Evolutionary conservation across 1,140 invertebrate species (phyloP).

Genomic region (Metaphire vulgaris): DNA sequence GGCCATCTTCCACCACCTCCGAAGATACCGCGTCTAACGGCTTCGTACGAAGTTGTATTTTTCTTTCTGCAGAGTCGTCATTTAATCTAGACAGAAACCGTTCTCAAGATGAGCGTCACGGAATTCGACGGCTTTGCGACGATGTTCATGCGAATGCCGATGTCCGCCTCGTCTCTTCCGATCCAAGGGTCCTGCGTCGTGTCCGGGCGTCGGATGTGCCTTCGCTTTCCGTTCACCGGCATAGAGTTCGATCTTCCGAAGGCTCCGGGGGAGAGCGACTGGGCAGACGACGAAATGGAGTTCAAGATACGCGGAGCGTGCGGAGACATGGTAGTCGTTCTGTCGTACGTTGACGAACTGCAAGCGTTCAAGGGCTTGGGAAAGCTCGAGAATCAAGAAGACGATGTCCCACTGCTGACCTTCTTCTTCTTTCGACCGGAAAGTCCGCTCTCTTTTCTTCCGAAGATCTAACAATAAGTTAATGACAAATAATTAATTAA

Average conservation of each 20-base stretch:
- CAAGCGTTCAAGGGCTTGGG: slow-evolving; percentile 17
- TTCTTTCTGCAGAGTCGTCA: too few species aligned
- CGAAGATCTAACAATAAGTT: not conserved
- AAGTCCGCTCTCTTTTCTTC: not conserved
- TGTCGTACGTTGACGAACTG: slow-evolving; percentile 11
- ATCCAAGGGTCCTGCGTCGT: slow-evolving; percentile 19
- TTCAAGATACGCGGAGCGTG: slow-evolving; percentile 29
- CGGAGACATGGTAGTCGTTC: slow-evolving; percentile 19
- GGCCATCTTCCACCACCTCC: too few species aligned
- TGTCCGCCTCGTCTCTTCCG: not conserved
- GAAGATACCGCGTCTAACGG: too few species aligned
- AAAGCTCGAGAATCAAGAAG: slow-evolving; percentile 1
- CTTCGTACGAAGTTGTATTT: too few species aligned
- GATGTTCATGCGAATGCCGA: not conserved
- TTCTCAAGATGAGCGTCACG: too few species aligned
- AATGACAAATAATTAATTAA: too few species aligned
- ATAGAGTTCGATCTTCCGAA: slow-evolving; percentile 28
- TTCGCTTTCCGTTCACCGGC: slow-evolving; percentile 25
- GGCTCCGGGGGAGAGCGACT: slow-evolving; percentile 1
- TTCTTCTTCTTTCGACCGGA: not conserved
- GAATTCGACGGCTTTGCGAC: not conserved
- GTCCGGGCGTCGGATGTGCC: slow-evolving; percentile 6
- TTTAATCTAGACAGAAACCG: too few species aligned
- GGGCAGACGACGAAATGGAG: slow-evolving; percentile 24
- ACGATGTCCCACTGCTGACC: not conserved